Evolutionary conservation across 2,888 invertebrate species (phyloP).

Genomic region (Rotaria magnacalcarata): DNA sequence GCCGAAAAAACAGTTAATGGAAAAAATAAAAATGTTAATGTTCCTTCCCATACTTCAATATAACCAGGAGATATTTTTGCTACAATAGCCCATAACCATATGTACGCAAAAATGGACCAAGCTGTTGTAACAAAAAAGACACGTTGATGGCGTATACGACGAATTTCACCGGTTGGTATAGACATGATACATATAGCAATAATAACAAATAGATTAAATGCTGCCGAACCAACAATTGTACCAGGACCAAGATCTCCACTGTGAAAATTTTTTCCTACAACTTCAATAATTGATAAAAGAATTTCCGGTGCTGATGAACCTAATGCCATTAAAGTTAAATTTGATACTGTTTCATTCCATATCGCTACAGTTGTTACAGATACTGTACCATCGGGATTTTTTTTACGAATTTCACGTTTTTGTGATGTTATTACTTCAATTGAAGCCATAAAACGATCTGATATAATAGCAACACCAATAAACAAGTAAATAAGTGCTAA

Average conservation of each 20-base stretch:
- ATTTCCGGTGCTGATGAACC: conserved; percentile 98
- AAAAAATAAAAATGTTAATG: conserved; percentile 90
- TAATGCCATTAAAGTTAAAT: conserved; percentile 93
- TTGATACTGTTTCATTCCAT: conserved; percentile 99
- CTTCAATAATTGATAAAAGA: conserved; percentile 90
- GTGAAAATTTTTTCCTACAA: conserved; percentile 74
- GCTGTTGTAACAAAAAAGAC: conserved; percentile 96
- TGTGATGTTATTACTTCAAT: conserved; percentile 98
- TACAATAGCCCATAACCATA: conserved; percentile 93
- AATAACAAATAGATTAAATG: conserved; percentile 95
- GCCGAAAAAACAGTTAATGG: conserved; percentile 91
- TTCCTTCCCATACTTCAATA: conserved; percentile 94
- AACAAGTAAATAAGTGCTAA: conserved; percentile 83
- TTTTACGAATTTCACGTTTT: conserved; percentile 86
- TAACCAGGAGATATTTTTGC: conserved; percentile 78
- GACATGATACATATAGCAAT: conserved; percentile 86
- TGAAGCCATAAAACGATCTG: conserved; percentile 97
- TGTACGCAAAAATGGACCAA: conserved; percentile 95
- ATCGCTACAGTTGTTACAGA: conserved; percentile 79
- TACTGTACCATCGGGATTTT: conserved; percentile 77
- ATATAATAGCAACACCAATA: conserved; percentile 95
- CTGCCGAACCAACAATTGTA: conserved; percentile 96
- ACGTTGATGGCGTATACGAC: conserved; percentile 88
- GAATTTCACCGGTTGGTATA: conserved; percentile 80
- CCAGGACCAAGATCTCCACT: conserved; percentile 85